Base-by-base conservation (phyloP, 2,888 invertebrate genomes). In the Drosophila flavopinicola region DNA sequence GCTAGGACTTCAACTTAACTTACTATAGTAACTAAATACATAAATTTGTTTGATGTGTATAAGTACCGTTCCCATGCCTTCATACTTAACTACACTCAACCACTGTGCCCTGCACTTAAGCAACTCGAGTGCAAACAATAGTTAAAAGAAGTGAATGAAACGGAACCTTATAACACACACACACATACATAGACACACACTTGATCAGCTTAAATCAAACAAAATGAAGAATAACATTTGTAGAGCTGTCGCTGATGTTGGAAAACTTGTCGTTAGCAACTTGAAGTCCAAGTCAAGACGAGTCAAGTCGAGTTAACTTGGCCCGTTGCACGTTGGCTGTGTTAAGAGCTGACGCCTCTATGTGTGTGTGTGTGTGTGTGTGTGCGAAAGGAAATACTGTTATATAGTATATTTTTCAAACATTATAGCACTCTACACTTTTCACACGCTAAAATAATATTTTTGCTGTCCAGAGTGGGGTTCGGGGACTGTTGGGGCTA, bases 361-460 rank as follows among this genome's bases (percentile, higher is more conserved):
- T 24, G 20, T 15, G 5, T 41, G 38, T 29, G 42, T 47, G 29
- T 54, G 53, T 33, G 9, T 13, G 24, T 30, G 32, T 27, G 54
- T 57, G 48, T 48, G 39, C 52, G 56, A 32, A 42, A 13, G 30
- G 17, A 59, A 44, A 66, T 49, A 65, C 65, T 66, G 60, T 73
- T 82, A 71, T 74, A 76, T 41, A 61, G 49, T 51, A 53, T 75
- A 83, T 75, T 80, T 78, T 68, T 80, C 66, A 69, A 78, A 73
- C 84, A 80, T 83, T 85, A 83, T 76, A 80, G 83, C 85, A 83
- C 85, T 83, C 74, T 83, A 80, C 85, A 83, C 80, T 80, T 83
- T 83, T 85, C 85, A 85, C 83, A 83, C 84, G 84, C 83, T 85
- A 69, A 80, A 85, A 85, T 85, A 83, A 83, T 83, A 83, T 83